Conservation (phyloP, 2,888 invertebrate species). For the Chelonus formosanus region DNA sequence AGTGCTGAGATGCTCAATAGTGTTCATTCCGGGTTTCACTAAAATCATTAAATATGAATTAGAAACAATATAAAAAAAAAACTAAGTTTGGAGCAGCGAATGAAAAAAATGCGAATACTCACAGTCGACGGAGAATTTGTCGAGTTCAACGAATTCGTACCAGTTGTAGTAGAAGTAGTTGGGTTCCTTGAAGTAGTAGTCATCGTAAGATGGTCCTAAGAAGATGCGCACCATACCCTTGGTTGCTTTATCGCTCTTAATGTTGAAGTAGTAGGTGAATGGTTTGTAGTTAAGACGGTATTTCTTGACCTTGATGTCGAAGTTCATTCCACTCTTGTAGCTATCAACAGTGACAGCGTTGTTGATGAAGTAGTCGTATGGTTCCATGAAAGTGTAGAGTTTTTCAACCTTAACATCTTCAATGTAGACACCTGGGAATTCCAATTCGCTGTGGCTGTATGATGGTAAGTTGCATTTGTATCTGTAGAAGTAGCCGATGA, state of each 20-base stretch:
- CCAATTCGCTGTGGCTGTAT: slow-evolving; percentile 72
- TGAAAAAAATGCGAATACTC: slow-evolving; percentile 55
- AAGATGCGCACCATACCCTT: slow-evolving; percentile 72
- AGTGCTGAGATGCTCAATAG: slow-evolving; percentile 53
- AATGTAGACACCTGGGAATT: slow-evolving; percentile 70
- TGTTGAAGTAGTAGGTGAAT: slow-evolving; percentile 71
- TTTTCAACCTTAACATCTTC: slow-evolving; percentile 74
- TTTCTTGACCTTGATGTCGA: slow-evolving; percentile 71
- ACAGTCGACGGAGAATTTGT: slow-evolving; percentile 69
- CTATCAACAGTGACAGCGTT: slow-evolving; percentile 69
- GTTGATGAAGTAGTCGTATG: slow-evolving; percentile 71
- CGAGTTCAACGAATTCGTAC: slow-evolving; percentile 72
- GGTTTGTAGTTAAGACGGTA: slow-evolving; percentile 76
- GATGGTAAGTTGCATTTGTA: slow-evolving; percentile 69
- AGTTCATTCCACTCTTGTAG: slow-evolving; percentile 64
- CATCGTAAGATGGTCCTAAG: slow-evolving; percentile 76
- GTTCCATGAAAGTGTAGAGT: slow-evolving; percentile 76
- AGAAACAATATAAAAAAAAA: too few relatives aligned
- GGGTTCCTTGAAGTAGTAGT: slow-evolving; percentile 63
- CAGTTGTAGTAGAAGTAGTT: slow-evolving; percentile 55
- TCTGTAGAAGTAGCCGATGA: slow-evolving; percentile 68
- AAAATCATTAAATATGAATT: slow-evolving; percentile 24
- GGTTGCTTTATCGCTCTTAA: slow-evolving; percentile 71
- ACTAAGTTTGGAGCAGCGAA: too few relatives aligned
- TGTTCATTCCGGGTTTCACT: slow-evolving; percentile 59